These are phyloP conservation scores for Camponotus fellah DNA, from an alignment of 2,888 invertebrate genomes.

Conservation along the genomic window DNA sequence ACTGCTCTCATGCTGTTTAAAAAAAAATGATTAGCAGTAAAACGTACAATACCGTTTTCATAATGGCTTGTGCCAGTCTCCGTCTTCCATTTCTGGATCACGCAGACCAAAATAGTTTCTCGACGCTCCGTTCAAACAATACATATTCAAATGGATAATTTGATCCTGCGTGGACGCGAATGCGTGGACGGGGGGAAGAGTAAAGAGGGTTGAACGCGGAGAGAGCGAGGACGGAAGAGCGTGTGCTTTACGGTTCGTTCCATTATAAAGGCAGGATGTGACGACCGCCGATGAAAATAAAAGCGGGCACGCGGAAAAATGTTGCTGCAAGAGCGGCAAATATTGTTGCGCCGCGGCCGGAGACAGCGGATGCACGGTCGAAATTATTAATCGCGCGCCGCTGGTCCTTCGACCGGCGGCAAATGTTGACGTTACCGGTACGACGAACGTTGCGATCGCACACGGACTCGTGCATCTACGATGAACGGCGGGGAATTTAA, in stretches of 20 bases:
- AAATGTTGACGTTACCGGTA: slow-evolving; percentile 75
- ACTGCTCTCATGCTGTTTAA: slow-evolving; percentile 15
- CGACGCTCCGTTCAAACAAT: slow-evolving; percentile 54
- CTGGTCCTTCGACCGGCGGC: slow-evolving; percentile 71
- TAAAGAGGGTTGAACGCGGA: slow-evolving; percentile 55
- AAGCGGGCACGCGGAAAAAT: slow-evolving; percentile 66
- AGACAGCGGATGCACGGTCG: slow-evolving; percentile 69
- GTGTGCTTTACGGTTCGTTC: slow-evolving; percentile 67
- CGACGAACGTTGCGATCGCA: slow-evolving; percentile 66
- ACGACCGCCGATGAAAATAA: slow-evolving; percentile 62
- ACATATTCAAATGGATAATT: slow-evolving; percentile 58
- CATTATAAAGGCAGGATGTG: slow-evolving; percentile 59
- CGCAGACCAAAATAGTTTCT: slow-evolving; percentile 52
- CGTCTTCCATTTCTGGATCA: slow-evolving; percentile 45
- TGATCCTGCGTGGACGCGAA: slow-evolving; percentile 50
- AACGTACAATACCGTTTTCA: slow-evolving; percentile 43
- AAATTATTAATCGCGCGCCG: slow-evolving; percentile 72
- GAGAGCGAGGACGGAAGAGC: slow-evolving; percentile 32
- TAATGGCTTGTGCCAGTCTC: slow-evolving; percentile 31
- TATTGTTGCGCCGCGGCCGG: slow-evolving; percentile 65
- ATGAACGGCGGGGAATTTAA: slow-evolving; percentile 38
- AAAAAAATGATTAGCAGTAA: slow-evolving; percentile 5
- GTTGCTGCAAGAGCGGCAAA: slow-evolving; percentile 69
- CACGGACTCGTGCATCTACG: slow-evolving; percentile 42
- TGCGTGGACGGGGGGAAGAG: slow-evolving; percentile 35